phyloP scores from a whole-genome alignment of 2,888 invertebrate species.

The Synergus itoensis region DNA sequence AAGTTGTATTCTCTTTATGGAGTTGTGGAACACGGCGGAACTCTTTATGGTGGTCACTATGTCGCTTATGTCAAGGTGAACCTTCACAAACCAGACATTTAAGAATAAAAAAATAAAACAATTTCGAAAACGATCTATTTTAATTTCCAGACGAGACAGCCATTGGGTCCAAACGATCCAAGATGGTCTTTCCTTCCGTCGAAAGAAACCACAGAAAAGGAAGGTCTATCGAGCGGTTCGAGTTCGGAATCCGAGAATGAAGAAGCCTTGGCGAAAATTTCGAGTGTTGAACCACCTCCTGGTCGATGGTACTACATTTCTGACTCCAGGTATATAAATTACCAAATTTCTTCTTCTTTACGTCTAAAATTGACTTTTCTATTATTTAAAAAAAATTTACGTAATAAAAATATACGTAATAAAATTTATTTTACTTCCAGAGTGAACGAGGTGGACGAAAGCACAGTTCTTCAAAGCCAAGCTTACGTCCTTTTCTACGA shows the following conservation, averaged over 20 bases:
- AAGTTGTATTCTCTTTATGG: constrained; percentile 93
- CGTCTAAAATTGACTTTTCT: background rate
- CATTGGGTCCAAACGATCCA: constrained; percentile 82
- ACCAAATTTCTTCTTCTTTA: background rate
- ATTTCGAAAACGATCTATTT: background rate
- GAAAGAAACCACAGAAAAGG: constrained; percentile 70
- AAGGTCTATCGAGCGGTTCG: constrained; percentile 64
- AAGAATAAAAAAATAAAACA: background rate
- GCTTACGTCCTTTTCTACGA: constrained; percentile 98
- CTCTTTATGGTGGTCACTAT: constrained; percentile 94
- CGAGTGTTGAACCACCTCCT: constrained; percentile 79
- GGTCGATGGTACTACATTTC: constrained; percentile 97
- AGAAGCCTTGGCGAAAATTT: constrained; percentile 73
- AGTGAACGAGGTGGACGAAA: constrained; percentile 89
- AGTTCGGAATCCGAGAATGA: constrained; percentile 78
- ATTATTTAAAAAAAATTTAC: background rate
- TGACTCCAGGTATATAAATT: constrained; percentile 83
- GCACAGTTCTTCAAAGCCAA: constrained; percentile 89
- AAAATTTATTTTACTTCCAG: constrained; percentile 59
- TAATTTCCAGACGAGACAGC: constrained; percentile 77
- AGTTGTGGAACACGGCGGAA: constrained; percentile 96
- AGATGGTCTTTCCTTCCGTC: constrained; percentile 87
- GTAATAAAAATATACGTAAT: constrained; percentile 8
- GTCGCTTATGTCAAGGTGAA: constrained; percentile 95
- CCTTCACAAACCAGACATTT: constrained; percentile 5